Base-by-base conservation (phyloP, 2,888 invertebrate genomes). In the Punctoribates punctum region DNA sequence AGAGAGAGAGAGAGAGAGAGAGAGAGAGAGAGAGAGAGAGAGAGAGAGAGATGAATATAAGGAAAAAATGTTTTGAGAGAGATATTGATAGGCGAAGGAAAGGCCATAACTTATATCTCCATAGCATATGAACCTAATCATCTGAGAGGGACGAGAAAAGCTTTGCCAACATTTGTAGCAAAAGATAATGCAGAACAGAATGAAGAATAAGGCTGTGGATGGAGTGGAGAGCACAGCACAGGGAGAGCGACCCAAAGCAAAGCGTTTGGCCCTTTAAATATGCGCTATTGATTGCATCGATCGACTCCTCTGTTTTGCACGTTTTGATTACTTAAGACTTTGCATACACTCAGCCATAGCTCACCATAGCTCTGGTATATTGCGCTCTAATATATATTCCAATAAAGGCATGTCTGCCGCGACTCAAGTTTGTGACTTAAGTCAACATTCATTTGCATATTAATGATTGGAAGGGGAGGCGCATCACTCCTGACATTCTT, bases 391-490 rank as follows among this genome's bases (percentile, higher is more conserved):
- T 25, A 65, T 25, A 65, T 65, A 65, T 65, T 34, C n/a, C 67
- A 67, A 67, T 67, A 67, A 67, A 67, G 67, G 67, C 67, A 67
- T 34, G 67, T 67, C 67, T 67, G 9, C 29, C n/a, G 67, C 38
- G 38, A 67, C 25, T 29, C 67, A 67, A 38, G 67, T 67, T 67
- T 29, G 62, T 9, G 15, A 29, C 17, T 38, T 67, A 67, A 38
- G 67, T 67, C 67, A 67, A 67, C 67, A 67, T 67, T 67, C 67
- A 67, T 67, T 67, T 67, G 67, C 67, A 67, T 67, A 67, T 67
- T 67, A 67, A 67, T 67, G 38, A 67, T 60, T 60, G 25, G 15
- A 67, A 67, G 5, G 67, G 67, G 67, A 67, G 67, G 67, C 5
- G 67, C 38, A 1, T 38, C 38, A 1, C n/a, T 34, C 27, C 67